phyloP scores from a whole-genome alignment of 2,888 invertebrate species.

The Philonicus albiceps region DNA sequence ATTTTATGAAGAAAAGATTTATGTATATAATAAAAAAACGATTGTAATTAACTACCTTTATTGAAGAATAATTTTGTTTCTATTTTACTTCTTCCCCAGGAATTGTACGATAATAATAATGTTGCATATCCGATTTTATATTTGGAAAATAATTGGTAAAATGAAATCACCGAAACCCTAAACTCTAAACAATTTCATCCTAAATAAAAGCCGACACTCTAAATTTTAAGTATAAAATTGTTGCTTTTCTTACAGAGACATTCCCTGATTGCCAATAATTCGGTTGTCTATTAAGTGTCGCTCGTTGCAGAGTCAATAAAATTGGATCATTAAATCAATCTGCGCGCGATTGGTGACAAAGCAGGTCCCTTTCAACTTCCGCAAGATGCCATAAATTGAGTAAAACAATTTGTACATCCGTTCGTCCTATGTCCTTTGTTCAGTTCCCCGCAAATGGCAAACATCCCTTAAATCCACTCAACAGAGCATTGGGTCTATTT shows the following conservation, averaged over 20 bases:
- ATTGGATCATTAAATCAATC: not conserved
- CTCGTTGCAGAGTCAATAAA: not conserved
- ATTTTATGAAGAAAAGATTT: too few species aligned
- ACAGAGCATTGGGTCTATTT: not conserved
- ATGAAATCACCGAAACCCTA: not conserved
- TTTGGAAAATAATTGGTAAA: not conserved
- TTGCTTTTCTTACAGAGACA: not conserved
- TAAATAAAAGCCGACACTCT: not conserved
- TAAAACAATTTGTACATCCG: not conserved
- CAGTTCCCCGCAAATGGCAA: not conserved
- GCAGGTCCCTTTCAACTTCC: not conserved
- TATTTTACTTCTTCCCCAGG: too few species aligned
- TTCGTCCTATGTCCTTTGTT: not conserved
- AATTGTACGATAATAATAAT: too few species aligned
- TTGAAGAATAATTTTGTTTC: too few species aligned
- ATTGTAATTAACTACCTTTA: too few species aligned
- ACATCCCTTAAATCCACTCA: not conserved
- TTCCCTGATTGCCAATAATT: not conserved
- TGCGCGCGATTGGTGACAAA: not conserved
- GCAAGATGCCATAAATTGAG: not conserved
- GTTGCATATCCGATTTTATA: not conserved
- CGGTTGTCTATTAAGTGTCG: not conserved
- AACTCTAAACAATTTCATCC: not conserved
- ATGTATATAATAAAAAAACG: too few species aligned
- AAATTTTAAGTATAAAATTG: not conserved